These are phyloP conservation scores for Halichondria panicea DNA, from an alignment of 37 sponge, comb jelly and placozoan species.

Conservation along the genomic window DNA sequence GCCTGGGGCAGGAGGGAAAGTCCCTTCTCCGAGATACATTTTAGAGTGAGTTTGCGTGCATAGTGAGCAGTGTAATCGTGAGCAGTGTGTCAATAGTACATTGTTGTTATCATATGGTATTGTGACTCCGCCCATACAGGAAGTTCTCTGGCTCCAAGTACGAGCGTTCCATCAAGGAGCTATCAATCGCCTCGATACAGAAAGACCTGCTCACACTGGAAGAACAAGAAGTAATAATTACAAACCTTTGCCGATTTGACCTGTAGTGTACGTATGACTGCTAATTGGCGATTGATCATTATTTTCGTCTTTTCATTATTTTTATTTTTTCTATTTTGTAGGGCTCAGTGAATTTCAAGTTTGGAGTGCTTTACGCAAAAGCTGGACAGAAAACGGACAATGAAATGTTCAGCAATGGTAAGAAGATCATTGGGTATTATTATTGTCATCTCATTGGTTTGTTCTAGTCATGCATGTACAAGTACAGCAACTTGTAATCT, in stretches of 20 bases:
- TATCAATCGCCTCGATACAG: conserved; percentile 42
- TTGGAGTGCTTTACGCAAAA: conserved; percentile 90
- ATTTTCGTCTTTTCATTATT: not conserved
- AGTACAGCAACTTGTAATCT: not conserved
- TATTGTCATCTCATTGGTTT: not conserved
- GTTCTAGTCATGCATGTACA: not conserved
- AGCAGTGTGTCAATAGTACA: too few relatives aligned
- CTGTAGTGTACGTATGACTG: not conserved
- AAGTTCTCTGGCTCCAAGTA: conserved; percentile 46
- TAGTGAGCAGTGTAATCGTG: too few relatives aligned
- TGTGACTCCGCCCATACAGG: conserved; percentile 24
- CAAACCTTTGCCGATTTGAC: too few relatives aligned
- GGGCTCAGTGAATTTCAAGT: conserved; percentile 92
- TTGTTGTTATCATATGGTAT: too few relatives aligned
- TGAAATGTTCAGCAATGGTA: conserved; percentile 88
- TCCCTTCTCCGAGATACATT: conserved; percentile 53
- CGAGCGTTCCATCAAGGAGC: conserved; percentile 49
- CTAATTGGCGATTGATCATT: not conserved
- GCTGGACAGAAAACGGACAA: conserved; percentile 77
- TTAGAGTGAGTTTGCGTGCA: conserved; percentile 71
- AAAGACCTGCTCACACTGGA: conserved; percentile 81
- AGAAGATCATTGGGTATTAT: not conserved
- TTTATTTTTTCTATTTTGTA: not conserved
- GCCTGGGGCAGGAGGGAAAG: conserved; percentile 32
- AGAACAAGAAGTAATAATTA: conserved; percentile 76